phyloP scores from a whole-genome alignment of 2,888 invertebrate species.

The Epistrophe eligans region DNA sequence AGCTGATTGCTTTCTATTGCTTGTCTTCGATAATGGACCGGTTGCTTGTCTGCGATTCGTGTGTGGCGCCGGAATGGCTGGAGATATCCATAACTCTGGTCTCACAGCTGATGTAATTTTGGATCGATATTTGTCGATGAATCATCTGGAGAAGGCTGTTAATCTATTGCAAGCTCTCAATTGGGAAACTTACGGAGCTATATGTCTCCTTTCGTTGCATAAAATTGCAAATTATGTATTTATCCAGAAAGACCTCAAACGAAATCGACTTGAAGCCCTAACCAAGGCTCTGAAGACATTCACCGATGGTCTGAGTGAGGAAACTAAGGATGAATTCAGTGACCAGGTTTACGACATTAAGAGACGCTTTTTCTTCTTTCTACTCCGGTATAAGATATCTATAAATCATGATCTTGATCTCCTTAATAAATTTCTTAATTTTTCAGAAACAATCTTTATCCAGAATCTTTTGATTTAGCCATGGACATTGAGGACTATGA shows the following conservation, averaged over 20 bases:
- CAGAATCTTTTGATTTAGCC: conserved; percentile 93
- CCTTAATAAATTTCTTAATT: neutral
- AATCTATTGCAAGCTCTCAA: conserved; percentile 88
- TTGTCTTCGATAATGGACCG: conserved; percentile 88
- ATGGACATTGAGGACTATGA: conserved; percentile 94
- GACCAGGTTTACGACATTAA: conserved; percentile 92
- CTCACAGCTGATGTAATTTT: conserved; percentile 87
- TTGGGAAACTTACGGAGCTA: conserved; percentile 91
- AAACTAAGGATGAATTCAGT: conserved; percentile 89
- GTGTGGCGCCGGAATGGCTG: conserved; percentile 84
- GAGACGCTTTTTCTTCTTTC: conserved; percentile 93
- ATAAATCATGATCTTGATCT: neutral
- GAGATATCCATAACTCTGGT: conserved; percentile 84
- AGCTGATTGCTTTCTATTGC: conserved; percentile 85
- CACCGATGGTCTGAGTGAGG: conserved; percentile 88
- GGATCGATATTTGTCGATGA: conserved; percentile 87
- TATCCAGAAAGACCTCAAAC: conserved; percentile 81
- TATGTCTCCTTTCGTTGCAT: conserved; percentile 90
- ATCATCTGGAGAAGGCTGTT: conserved; percentile 89
- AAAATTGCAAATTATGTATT: conserved; percentile 88
- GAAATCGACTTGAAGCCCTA: conserved; percentile 85
- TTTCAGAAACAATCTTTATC: conserved; percentile 88
- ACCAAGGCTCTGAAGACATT: conserved; percentile 93
- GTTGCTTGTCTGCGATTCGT: conserved; percentile 85
- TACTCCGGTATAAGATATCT: conserved; percentile 87